These are phyloP conservation scores for Pachyuromys duprasi DNA, from an alignment of 2,797 vertebrate species.

Conservation along the genomic window DNA sequence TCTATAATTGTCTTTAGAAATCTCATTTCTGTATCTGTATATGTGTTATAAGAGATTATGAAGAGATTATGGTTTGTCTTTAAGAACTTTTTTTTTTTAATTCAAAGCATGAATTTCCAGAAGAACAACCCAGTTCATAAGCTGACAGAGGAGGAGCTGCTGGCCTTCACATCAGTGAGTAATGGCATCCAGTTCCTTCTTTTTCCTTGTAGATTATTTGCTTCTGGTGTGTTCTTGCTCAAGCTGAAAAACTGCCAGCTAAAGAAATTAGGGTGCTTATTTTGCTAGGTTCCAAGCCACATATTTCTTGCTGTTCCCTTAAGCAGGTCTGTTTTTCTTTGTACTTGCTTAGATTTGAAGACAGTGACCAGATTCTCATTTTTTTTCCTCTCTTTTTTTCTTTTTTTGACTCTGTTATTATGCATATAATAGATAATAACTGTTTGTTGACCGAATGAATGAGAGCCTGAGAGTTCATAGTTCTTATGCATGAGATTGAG, in stretches of 20 bases:
- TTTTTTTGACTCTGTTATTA: not conserved
- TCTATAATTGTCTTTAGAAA: slow-evolving; percentile 45
- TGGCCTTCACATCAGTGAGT: slow-evolving; percentile 97
- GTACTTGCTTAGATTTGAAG: slow-evolving; percentile 17
- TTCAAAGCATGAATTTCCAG: slow-evolving; percentile 94
- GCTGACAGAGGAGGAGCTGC: slow-evolving; percentile 95
- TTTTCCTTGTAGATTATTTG: slow-evolving; percentile 30
- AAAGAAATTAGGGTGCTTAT: not conserved
- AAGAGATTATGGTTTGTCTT: slow-evolving; percentile 24
- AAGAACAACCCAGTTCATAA: slow-evolving; percentile 97
- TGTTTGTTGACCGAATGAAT: not conserved
- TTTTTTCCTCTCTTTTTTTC: not conserved
- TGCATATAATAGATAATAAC: not conserved
- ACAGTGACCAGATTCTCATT: not conserved
- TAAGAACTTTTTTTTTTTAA: slow-evolving; percentile 28
- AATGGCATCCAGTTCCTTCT: not conserved
- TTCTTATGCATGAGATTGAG: not conserved
- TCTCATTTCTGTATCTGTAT: not conserved
- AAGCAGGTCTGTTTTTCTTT: not conserved
- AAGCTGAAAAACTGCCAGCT: slow-evolving; percentile 24
- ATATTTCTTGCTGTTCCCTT: not conserved
- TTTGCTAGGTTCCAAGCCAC: slow-evolving; percentile 1
- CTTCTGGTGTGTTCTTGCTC: slow-evolving; percentile 38
- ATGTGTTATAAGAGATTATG: not conserved
- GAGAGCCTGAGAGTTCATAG: not conserved